These are phyloP conservation scores for Siniperca knerii DNA, from an alignment of 2,113 vertebrate genomes.

Conservation along the genomic window DNA sequence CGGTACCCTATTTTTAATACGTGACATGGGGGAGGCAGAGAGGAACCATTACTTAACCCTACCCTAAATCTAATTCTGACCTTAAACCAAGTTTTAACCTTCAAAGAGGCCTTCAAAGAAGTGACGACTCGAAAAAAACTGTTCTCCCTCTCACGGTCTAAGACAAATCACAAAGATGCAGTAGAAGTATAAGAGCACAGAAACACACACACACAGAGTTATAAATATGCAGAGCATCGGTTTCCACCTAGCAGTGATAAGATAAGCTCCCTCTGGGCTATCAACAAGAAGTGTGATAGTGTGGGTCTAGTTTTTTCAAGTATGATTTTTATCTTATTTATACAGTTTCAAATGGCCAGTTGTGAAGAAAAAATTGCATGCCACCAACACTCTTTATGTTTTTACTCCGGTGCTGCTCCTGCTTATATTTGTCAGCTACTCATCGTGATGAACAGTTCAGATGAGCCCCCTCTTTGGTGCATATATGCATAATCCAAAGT, in stretches of 20 bases:
- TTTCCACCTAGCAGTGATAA: slow-evolving; percentile 16
- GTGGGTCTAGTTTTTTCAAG: background rate
- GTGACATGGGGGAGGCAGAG: background rate
- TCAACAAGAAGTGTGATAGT: background rate
- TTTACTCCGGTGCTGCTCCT: background rate
- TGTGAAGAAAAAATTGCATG: background rate
- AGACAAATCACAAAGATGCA: background rate
- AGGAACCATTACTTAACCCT: background rate
- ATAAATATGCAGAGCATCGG: background rate
- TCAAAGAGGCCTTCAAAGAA: background rate
- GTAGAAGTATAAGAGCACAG: background rate
- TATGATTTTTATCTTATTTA: background rate
- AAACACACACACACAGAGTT: background rate
- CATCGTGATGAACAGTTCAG: background rate
- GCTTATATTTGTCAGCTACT: background rate
- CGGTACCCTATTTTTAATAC: too few relatives aligned
- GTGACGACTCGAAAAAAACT: background rate
- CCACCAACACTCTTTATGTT: too few relatives aligned
- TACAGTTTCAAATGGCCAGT: background rate
- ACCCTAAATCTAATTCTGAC: background rate
- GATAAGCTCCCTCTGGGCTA: slow-evolving; percentile 4
- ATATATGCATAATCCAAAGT: background rate
- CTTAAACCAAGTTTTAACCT: background rate
- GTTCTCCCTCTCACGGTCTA: background rate
- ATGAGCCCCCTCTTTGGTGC: background rate